A percentile compares a stretch with the other conserved stretches of the same genome.
Evolutionary conservation across 2,113 vertebrate genomes (phyloP).

Genomic region (Elanoides forficatus): DNA sequence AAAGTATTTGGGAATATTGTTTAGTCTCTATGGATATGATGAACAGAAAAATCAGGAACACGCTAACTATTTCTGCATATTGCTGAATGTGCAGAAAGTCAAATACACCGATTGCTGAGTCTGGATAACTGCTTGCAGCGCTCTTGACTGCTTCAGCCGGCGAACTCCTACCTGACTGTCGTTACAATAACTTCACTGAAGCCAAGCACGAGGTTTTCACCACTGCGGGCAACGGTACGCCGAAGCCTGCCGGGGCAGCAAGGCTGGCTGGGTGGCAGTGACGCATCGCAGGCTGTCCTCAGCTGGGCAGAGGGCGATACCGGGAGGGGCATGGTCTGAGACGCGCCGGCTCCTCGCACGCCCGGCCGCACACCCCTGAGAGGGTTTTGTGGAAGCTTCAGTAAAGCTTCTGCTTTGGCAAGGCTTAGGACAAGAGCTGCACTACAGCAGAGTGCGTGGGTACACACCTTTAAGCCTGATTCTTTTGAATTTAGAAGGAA

Average conservation of each 20-base stretch:
- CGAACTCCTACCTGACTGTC: not conserved
- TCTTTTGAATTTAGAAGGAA: not conserved
- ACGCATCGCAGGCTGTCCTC: no score
- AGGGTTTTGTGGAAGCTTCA: not conserved
- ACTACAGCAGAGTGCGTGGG: accelerated
- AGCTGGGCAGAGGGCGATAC: not conserved
- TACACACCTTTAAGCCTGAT: no score
- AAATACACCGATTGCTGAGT: not conserved
- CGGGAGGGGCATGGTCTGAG: accelerated
- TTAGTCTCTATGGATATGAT: not conserved
- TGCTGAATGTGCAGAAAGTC: not conserved
- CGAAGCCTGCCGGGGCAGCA: not conserved
- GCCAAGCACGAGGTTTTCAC: not conserved
- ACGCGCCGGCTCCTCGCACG: not conserved
- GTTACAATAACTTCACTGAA: not conserved
- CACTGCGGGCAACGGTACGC: accelerated
- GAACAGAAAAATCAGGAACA: not conserved
- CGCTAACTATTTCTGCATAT: not conserved
- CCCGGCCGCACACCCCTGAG: accelerated
- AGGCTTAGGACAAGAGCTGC: not conserved
- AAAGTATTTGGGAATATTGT: not conserved
- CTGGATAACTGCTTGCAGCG: not conserved
- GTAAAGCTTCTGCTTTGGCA: not conserved
- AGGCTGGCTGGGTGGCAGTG: not conserved
- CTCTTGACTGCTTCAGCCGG: not conserved